Evolutionary conservation across 2,888 invertebrate genomes (phyloP), one percentile per base, ranked within the genome.

Genomic region (Neoitamus cyanurus): DNA sequence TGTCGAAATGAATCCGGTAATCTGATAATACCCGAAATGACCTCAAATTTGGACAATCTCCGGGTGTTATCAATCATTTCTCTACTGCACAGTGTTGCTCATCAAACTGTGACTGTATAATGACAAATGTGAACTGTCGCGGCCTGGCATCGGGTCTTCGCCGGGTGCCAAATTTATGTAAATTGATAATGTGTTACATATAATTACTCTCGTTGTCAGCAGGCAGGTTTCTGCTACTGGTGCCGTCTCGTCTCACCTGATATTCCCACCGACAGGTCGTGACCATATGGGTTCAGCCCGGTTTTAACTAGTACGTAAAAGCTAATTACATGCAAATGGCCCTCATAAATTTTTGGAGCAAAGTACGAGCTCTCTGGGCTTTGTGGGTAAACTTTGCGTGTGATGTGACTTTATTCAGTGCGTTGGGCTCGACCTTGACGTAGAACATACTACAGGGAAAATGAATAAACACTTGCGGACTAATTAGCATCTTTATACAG

Each of bases 291-390:
- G 25, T 20, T 58, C 9, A 58, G 9, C 25, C 9, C 7, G 9
- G 9, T 2, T 58, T 58, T 58, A 34, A 3, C 34, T 34, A n/a
- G n/a, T n/a, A n/a, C n/a, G 34, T 58, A 58, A 20, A 25, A 58
- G 58, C 25, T 58, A 58, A 58, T 58, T 58, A 58, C 58, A 58
- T 58, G 58, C 58, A 58, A 58, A 58, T 58, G 58, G 58, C 58
- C 58, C 58, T 58, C 58, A 58, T 58, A 58, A 58, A 58, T 58
- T 58, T 25, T 58, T 58, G 58, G 58, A 25, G 58, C 6, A 58
- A 58, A 58, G 25, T 58, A 58, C 58, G 58, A 9, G 58, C 58
- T 58, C 20, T 15, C 48, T 7, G 48, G 20, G 5, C 48, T 48
- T 48, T 48, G 15, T 48, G 20, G 48, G 37, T 1, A 4, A 58